These are phyloP conservation scores for Drosophila multiciliata DNA, from an alignment of 2,888 invertebrate genomes.

Conservation along the genomic window DNA sequence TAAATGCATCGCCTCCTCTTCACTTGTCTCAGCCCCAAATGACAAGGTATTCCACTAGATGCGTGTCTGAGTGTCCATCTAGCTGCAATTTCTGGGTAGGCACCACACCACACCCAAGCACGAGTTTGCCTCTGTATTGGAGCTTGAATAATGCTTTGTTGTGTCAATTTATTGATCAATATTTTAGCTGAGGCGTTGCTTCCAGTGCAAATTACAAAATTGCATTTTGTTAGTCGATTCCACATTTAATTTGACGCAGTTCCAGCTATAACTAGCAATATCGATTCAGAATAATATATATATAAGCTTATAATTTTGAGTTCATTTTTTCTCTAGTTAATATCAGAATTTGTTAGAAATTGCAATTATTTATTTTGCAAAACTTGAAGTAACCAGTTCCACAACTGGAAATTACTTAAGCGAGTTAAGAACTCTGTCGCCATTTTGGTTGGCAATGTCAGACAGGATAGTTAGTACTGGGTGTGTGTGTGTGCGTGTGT, in stretches of 20 bases:
- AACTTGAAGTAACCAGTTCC: neutral
- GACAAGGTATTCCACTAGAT: conserved; percentile 33
- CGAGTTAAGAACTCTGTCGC: conserved; percentile 33
- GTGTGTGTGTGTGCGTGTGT: neutral
- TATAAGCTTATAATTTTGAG: neutral
- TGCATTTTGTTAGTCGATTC: neutral
- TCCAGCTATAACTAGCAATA: neutral
- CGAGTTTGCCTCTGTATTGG: conserved; percentile 5
- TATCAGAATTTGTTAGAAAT: neutral
- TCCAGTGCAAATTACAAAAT: neutral
- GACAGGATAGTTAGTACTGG: conserved; percentile 23
- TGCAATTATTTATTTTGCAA: neutral
- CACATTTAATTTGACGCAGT: neutral
- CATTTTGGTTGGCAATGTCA: conserved; percentile 55
- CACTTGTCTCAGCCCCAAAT: conserved; percentile 43
- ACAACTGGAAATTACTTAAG: conserved; percentile 2
- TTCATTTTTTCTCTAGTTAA: neutral
- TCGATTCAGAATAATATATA: neutral
- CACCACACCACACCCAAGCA: conserved; percentile 4
- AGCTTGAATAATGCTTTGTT: conserved; percentile 32
- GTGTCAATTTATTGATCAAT: conserved; percentile 74
- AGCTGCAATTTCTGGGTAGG: conserved; percentile 50
- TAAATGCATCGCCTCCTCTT: conserved; percentile 43
- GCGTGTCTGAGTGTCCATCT: conserved; percentile 14
- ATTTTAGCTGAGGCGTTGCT: conserved; percentile 55